Base-by-base conservation (phyloP, 2,888 invertebrate genomes). In the Myopa tessellatipennis region DNA sequence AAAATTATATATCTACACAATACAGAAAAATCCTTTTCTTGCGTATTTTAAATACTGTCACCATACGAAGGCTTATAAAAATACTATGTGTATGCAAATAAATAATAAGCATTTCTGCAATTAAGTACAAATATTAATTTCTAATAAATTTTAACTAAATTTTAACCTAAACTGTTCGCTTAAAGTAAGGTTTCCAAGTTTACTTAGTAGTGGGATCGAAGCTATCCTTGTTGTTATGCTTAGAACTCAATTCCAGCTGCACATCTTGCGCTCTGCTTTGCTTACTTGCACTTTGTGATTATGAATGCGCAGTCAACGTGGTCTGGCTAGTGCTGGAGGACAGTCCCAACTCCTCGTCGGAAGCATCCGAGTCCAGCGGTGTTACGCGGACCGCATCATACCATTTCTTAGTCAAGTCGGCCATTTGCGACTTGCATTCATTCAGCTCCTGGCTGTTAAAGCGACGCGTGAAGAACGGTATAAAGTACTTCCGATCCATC, bases 391-490 rank as follows among this genome's bases (percentile, higher is more conserved):
- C 97, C 0, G 98, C 98, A 88, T 98, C 96, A 90, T 98, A 98
- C 98, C 98, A 98, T 88, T 98, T 96, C 87, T 98, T 97, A 0
- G 98, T 98, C 82, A 98, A 90, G 89, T 96, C 96, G 2, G 96
- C 96, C 97, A 98, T 98, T 90, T 98, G 98, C 82, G 95, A 96
- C 89, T 96, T 96, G 87, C 98, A 98, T 89, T 98, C 98, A 87
- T 96, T 95, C 81, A 98, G 90, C 90, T 98, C 98, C 94, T 97
- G 95, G 87, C 97, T 97, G 8, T 98, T 98, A 86, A 98, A 98
- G 83, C 97, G 92, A 83, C 98, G 91, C 0, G 98, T 98, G 86
- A 99, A 98, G 90, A 99, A 98, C 12, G 99, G 99, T 83, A 95
- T 96, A 83, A 99, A 93, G 90, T 97, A 98, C 87, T 96, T 96